Evolutionary conservation across 2,888 invertebrate genomes (phyloP), one percentile per base, ranked within the genome.

Genomic region (Tachina lurida): DNA sequence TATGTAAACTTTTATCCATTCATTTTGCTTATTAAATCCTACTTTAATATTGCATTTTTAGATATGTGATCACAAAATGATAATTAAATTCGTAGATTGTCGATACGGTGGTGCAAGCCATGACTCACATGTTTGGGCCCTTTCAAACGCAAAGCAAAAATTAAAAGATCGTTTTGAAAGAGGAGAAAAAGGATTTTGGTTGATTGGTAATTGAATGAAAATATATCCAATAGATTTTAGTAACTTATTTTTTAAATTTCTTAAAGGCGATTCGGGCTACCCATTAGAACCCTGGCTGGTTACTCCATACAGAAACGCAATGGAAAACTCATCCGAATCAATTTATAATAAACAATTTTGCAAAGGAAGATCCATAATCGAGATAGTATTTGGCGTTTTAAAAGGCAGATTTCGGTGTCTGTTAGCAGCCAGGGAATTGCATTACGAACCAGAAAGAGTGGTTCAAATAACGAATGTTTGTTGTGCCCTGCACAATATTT

Each of bases 401-500:
- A 22, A 22, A 22, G 22, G 22, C 22, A 22, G 22, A 22, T 22
- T 22, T 22, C 22, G 22, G 22, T 22, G 22, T 22, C 52, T 84
- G 52, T 74, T 84, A 68, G 79, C 74, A 47, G 68, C 78, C 52
- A 17, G 67, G 22, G 74, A 84, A 41, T 54, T 84, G 19, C 83
- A 84, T 41, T 70, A 73, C 17, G 60, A 52, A 13, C 79, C 70
- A 17, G 75, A 49, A 49, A 67, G 13, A 67, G 67, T 75, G 3
- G 41, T 67, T 13, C 47, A 31, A 70, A 84, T 79, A 70, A 63
- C 75, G 62, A 84, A 70, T 56, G 63, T 63, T 56, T 79, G 79
- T 63, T 75, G 79, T 43, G 79, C 79, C n/a, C 58, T 75, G 41
- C 84, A 84, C 49, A 84, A 84, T 56, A 75, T 79, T 54, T 78